Evolutionary conservation across 2,797 vertebrate genomes (phyloP).

Genomic region (Columba guinea): DNA sequence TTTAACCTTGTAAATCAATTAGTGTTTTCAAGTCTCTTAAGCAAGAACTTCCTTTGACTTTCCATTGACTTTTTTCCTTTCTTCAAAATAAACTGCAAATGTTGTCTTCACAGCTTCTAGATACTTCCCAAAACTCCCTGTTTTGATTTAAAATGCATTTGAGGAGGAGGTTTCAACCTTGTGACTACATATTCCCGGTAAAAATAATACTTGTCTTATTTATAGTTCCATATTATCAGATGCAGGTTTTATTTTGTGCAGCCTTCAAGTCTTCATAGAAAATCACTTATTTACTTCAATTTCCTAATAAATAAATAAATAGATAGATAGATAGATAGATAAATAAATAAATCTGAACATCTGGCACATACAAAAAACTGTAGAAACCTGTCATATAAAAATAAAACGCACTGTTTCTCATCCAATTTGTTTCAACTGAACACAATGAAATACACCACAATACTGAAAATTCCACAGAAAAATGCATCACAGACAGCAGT

Average conservation of each 20-base stretch:
- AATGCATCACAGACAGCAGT: neutral
- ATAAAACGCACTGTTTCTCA: neutral
- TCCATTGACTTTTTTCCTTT: neutral
- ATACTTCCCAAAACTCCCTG: neutral
- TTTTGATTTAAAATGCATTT: neutral
- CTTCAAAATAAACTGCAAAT: neutral
- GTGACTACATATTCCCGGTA: neutral
- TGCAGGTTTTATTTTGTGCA: neutral
- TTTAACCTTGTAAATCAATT: neutral
- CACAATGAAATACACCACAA: neutral
- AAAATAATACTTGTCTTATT: neutral
- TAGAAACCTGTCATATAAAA: neutral
- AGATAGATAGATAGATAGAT: no score
- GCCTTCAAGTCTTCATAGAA: neutral
- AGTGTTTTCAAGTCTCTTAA: neutral
- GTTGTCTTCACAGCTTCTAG: neutral
- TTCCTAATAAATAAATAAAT: neutral
- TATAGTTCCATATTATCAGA: neutral
- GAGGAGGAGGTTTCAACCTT: neutral
- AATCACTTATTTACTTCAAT: neutral
- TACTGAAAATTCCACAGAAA: neutral
- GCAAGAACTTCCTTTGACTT: neutral
- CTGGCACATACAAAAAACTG: neutral
- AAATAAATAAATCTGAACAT: neutral
- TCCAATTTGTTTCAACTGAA: neutral